Conservation (phyloP, 2,797 vertebrate species). For the Miichthys miiuy region DNA sequence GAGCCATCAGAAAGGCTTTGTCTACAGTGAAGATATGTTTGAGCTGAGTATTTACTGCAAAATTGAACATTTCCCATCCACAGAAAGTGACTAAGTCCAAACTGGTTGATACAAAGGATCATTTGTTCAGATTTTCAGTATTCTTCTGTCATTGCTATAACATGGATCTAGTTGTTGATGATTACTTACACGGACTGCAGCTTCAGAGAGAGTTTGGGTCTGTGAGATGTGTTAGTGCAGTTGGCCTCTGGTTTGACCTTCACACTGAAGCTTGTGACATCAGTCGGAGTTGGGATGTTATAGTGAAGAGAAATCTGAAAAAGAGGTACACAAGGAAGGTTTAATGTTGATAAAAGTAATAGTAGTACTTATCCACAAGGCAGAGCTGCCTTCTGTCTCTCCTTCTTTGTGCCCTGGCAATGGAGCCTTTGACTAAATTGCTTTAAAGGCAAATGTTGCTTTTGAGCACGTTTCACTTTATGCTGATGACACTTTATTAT, state of each 20-base stretch:
- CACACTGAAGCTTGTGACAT: constrained; percentile 49
- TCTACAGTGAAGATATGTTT: neutral
- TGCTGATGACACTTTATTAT: neutral
- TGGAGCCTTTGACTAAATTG: no score
- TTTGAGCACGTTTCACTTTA: no score
- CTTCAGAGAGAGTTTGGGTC: constrained; percentile 46
- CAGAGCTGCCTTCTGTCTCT: no score
- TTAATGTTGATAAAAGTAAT: neutral
- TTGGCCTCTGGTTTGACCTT: constrained; percentile 19
- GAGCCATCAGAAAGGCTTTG: neutral
- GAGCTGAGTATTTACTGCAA: no score
- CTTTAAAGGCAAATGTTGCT: no score
- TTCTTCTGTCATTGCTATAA: neutral
- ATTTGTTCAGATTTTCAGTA: neutral
- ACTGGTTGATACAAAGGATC: neutral
- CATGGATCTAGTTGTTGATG: no score
- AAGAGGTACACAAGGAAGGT: neutral
- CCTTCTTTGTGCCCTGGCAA: no score
- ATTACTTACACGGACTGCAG: constrained; percentile 56
- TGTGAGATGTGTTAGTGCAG: constrained; percentile 30
- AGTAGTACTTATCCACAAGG: no score
- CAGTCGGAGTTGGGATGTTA: constrained; percentile 77
- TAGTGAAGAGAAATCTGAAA: constrained; percentile 74
- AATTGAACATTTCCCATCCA: neutral
- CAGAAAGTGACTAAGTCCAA: neutral